Conservation (phyloP, 2,113 vertebrate species). For the Rhombomys opimus region DNA sequence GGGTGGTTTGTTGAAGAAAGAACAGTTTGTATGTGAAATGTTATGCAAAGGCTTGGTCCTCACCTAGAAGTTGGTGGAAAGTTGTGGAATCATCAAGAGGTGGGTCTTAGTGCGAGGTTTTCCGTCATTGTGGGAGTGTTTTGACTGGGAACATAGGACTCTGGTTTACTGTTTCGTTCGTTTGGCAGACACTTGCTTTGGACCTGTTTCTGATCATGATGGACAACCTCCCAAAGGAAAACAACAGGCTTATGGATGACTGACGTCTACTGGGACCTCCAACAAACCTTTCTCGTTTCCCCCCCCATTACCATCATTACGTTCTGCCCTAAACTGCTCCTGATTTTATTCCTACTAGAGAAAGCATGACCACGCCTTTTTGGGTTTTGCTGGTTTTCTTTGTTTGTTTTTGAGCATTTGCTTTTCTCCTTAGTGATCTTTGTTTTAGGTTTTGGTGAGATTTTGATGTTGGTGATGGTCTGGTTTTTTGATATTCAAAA, state of each 20-base stretch:
- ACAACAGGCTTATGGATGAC: background rate
- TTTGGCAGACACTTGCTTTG: background rate
- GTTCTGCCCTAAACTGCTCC: too few species aligned
- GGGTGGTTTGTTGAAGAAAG: background rate
- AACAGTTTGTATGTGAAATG: background rate
- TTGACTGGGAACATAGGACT: background rate
- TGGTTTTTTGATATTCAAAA: background rate
- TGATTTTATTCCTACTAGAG: background rate
- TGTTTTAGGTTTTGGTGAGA: background rate
- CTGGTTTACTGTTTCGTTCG: background rate
- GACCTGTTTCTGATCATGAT: background rate
- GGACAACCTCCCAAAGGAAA: background rate
- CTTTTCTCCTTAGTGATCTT: background rate
- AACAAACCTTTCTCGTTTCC: background rate
- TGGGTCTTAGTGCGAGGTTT: background rate
- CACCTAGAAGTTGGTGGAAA: background rate
- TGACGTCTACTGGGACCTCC: background rate
- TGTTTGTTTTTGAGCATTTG: background rate
- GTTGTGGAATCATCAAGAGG: background rate
- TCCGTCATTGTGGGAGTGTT: background rate
- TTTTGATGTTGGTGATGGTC: background rate
- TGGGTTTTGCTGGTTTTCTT: background rate
- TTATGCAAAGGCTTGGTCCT: accelerated
- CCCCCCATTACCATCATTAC: background rate
- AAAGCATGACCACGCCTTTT: background rate